Evolutionary conservation across 2,113 vertebrate genomes (phyloP).

Genomic region (Saguinus imperator): DNA sequence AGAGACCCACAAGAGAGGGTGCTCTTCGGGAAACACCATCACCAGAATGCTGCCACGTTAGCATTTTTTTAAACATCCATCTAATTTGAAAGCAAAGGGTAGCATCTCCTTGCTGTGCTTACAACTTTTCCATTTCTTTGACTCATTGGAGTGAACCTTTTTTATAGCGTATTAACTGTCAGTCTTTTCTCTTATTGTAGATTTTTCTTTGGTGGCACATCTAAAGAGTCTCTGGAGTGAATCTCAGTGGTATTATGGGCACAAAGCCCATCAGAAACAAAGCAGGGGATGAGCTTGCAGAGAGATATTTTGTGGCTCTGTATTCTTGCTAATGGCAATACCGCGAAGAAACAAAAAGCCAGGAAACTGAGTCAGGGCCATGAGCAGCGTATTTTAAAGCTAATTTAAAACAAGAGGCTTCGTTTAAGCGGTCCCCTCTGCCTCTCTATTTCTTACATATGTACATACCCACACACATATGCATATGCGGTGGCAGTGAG

Average conservation of each 20-base stretch:
- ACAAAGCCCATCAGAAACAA: background rate
- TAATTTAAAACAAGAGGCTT: background rate
- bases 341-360: background rate
- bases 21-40: fast-evolving
- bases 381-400: background rate
- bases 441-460: no score
- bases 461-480: background rate
- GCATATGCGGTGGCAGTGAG: background rate
- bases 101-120: background rate
- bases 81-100: background rate
- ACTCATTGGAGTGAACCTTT: background rate
- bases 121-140: background rate
- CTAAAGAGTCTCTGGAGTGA: background rate
- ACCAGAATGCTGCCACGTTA: fast-evolving
- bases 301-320: background rate
- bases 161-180: background rate
- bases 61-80: background rate
- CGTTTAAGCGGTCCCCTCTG: background rate
- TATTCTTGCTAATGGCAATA: background rate
- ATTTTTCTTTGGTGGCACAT: background rate
- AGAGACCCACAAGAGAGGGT: no score
- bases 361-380: background rate
- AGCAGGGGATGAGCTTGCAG: background rate
- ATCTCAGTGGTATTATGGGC: background rate
- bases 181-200: background rate